phyloP scores from a whole-genome alignment of 2,888 invertebrate genomes.

The Eupithecia abbreviata region DNA sequence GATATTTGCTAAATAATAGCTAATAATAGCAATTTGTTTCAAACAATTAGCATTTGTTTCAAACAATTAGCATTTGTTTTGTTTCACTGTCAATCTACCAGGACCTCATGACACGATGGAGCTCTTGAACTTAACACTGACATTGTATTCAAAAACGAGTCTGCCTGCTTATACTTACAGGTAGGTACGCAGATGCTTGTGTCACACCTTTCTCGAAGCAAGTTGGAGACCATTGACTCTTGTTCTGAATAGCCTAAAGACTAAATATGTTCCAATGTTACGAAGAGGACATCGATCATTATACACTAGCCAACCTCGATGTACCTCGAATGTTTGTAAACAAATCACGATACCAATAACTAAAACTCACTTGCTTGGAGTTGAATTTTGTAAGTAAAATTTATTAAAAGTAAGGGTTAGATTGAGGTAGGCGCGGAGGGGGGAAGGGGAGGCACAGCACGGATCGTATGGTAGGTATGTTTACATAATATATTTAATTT shows the following conservation, averaged over 20 bases:
- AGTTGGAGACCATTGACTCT: background rate
- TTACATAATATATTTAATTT: too few species aligned
- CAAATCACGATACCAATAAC: too few species aligned
- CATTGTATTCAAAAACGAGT: constrained; percentile 20
- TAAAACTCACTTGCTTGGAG: too few species aligned
- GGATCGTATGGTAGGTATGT: too few species aligned
- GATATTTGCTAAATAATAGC: background rate
- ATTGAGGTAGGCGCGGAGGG: too few species aligned
- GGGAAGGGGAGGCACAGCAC: too few species aligned
- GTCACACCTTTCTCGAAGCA: constrained; percentile 24
- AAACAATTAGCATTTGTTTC: background rate
- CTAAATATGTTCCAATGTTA: too few species aligned
- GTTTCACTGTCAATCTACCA: constrained; percentile 22
- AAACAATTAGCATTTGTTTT: constrained; percentile 10
- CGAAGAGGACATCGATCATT: too few species aligned
- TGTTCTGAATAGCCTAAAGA: background rate
- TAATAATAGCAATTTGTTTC: background rate
- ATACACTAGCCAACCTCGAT: too few species aligned
- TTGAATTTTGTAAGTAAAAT: too few species aligned
- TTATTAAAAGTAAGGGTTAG: too few species aligned
- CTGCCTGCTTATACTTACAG: background rate
- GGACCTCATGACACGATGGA: constrained; percentile 26
- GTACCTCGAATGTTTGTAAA: too few species aligned
- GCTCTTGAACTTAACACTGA: constrained; percentile 35
- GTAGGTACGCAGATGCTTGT: background rate